These are phyloP conservation scores for Ophiodon elongatus DNA, from an alignment of 2,113 vertebrate genomes.

Conservation along the genomic window DNA sequence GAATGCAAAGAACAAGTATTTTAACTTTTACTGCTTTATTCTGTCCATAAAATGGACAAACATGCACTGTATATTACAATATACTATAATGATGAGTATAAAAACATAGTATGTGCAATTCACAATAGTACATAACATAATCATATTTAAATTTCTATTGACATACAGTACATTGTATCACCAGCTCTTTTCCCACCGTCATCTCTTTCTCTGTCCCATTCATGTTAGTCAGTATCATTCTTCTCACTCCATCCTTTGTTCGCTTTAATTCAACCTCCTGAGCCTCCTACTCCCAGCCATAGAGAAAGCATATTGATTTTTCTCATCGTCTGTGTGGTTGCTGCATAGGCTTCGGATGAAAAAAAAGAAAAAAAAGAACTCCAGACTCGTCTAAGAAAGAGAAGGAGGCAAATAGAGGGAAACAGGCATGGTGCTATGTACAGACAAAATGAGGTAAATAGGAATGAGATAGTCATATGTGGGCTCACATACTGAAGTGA, in stretches of 20 bases:
- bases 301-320: conserved; percentile 72
- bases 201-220: conserved; percentile 9
- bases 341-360: conserved; percentile 3
- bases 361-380: conserved; percentile 39
- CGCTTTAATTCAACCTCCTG: conserved; percentile 63
- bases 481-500: not conserved
- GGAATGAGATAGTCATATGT: conserved; percentile 11
- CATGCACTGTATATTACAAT: not conserved
- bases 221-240: conserved; percentile 53
- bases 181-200: not conserved
- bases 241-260: conserved; percentile 64
- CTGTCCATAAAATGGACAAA: not conserved
- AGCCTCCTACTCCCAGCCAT: conserved; percentile 60
- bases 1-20: not conserved
- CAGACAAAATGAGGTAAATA: conserved; percentile 24
- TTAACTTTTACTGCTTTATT: not conserved
- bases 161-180: conserved; percentile 21
- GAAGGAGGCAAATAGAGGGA: conserved; percentile 3
- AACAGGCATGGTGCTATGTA: conserved; percentile 13
- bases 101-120: not conserved
- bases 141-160: not conserved
- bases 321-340: conserved; percentile 54
- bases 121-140: not conserved
- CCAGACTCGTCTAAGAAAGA: conserved; percentile 30
- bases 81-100: no score